A percentile compares a stretch with the other conserved stretches of the same genome.
Evolutionary conservation across 2,888 invertebrate species (phyloP).

Genomic region (Atrina japonica): DNA sequence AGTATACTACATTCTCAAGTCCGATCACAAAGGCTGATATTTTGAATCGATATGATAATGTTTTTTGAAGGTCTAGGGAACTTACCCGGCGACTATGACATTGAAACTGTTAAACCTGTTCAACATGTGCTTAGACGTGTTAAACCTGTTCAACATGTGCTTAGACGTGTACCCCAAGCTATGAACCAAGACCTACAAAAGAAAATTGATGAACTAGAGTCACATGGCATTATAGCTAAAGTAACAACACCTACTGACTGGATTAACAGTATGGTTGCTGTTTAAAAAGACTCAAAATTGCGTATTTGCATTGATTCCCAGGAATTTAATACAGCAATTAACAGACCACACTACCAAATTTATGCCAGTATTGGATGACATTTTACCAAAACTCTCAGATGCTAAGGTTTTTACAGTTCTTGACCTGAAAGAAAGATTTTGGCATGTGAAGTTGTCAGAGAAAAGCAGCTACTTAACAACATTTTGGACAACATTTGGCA

Average conservation of each 20-base stretch:
- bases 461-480: constrained; percentile 49
- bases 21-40: constrained; percentile 2
- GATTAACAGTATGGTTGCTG: constrained; percentile 29
- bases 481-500: constrained; percentile 50
- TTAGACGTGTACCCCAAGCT: constrained; percentile 14
- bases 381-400: constrained; percentile 47
- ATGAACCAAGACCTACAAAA: constrained; percentile 1
- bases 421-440: constrained; percentile 49
- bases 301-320: constrained; percentile 17
- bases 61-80: constrained; percentile 11
- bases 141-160: constrained; percentile 21
- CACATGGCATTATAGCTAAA: constrained; percentile 10
- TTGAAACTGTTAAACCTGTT: constrained; percentile 21
- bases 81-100: constrained; percentile 4
- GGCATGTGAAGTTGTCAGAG: constrained; percentile 45
- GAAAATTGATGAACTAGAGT: constrained; percentile 1
- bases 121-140: constrained; percentile 10
- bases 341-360: constrained; percentile 40
- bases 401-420: constrained; percentile 54
- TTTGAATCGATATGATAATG: constrained; percentile 3
- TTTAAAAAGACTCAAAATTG: constrained; percentile 14
- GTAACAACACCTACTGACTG: constrained; percentile 27
- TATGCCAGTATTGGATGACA: constrained; percentile 54
- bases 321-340: constrained; percentile 48
- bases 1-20: too few relatives aligned